A percentile compares a stretch with the other conserved stretches of the same genome.
phyloP scores from a whole-genome alignment of 2,888 invertebrate species.

The Frankliniella intonsa region DNA sequence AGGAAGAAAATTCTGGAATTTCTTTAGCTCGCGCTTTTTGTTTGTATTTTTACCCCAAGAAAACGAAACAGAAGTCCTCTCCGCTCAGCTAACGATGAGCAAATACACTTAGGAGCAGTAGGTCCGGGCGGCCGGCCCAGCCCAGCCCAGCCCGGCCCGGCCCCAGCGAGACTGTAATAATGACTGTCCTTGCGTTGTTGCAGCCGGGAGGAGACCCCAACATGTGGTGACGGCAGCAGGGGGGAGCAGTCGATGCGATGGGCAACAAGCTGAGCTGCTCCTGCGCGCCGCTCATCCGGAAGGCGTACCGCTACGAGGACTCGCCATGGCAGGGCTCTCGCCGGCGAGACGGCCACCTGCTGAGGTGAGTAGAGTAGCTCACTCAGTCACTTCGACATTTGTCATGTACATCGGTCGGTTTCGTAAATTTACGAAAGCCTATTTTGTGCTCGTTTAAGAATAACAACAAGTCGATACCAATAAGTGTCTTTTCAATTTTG shows the following conservation, averaged over 20 bases:
- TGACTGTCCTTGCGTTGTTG: neutral
- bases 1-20: too few relatives aligned
- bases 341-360: slow-evolving; percentile 72
- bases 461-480: too few relatives aligned
- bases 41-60: too few relatives aligned
- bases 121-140: neutral
- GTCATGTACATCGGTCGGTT: too few relatives aligned
- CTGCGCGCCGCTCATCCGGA: slow-evolving; percentile 93
- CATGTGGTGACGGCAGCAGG: slow-evolving; percentile 35
- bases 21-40: too few relatives aligned
- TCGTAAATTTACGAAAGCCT: too few relatives aligned
- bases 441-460: too few relatives aligned
- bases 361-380: slow-evolving; percentile 78
- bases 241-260: slow-evolving; percentile 53
- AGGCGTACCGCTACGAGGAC: slow-evolving; percentile 93
- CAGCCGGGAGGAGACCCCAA: slow-evolving; percentile 31
- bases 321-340: slow-evolving; percentile 91
- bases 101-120: too few relatives aligned
- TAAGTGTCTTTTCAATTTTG: too few relatives aligned
- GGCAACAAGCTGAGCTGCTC: slow-evolving; percentile 97
- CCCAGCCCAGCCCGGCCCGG: neutral
- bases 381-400: too few relatives aligned
- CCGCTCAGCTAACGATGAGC: too few relatives aligned
- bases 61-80: too few relatives aligned
- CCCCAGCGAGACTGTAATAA: neutral